Conservation (phyloP, 2,797 vertebrate genomes). For the Sciurus carolinensis region DNA sequence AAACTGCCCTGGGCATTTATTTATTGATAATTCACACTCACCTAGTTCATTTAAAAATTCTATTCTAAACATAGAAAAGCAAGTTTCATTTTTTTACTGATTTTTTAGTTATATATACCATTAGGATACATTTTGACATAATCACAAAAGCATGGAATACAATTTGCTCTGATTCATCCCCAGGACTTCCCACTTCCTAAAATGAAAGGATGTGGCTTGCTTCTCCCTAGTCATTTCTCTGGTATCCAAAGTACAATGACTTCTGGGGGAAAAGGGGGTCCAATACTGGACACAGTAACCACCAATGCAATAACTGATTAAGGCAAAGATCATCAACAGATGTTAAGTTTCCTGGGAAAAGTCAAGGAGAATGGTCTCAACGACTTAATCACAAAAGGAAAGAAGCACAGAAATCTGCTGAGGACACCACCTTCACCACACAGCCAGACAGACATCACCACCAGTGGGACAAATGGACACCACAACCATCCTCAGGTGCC, state of each 20-base stretch:
- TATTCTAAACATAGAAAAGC: slow-evolving; percentile 64
- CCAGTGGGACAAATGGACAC: background rate
- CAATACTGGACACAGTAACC: background rate
- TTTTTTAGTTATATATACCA: no score
- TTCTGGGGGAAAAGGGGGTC: accelerated
- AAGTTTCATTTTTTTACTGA: slow-evolving; percentile 49
- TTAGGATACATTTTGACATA: no score
- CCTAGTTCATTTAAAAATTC: slow-evolving; percentile 25
- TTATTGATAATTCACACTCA: slow-evolving; percentile 48
- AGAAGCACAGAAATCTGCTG: background rate
- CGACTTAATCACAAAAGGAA: background rate
- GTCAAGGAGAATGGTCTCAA: background rate
- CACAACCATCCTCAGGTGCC: accelerated
- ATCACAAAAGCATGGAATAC: background rate
- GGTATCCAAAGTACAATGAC: background rate
- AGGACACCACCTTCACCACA: background rate
- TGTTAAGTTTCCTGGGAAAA: background rate
- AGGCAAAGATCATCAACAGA: background rate
- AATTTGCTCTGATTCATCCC: no score
- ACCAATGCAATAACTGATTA: background rate
- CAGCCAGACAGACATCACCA: background rate
- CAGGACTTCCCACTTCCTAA: no score
- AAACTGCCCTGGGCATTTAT: slow-evolving; percentile 71
- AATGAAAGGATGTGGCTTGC: slow-evolving; percentile 46
- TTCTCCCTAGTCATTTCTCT: slow-evolving; percentile 62